phyloP scores from a whole-genome alignment of 2,888 invertebrate species.

The Pandemis cinnamomeana region DNA sequence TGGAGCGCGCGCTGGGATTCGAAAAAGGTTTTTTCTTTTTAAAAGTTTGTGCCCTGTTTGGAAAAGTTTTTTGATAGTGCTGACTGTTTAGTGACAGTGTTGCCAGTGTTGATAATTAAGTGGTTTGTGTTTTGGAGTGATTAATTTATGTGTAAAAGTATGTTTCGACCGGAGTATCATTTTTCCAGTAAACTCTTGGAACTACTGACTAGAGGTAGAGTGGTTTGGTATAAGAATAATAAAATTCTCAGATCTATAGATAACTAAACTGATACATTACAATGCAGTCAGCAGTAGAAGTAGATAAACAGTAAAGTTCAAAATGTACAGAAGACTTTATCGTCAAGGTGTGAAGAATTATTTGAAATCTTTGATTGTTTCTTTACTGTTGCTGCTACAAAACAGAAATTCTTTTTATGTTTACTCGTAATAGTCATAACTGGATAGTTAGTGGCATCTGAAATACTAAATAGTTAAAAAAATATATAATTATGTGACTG shows the following conservation, averaged over 20 bases:
- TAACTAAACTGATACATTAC: too few species aligned
- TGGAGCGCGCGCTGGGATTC: conserved; percentile 16
- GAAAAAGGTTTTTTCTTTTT: conserved; percentile 4
- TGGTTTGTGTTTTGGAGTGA: conserved; percentile 1
- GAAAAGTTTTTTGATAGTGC: neutral
- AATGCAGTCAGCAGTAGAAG: neutral
- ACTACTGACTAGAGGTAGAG: conserved; percentile 74
- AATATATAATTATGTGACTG: neutral
- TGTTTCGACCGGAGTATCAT: conserved; percentile 76
- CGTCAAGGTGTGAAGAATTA: too few species aligned
- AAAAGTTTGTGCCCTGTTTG: conserved; percentile 12
- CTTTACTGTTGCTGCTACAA: too few species aligned
- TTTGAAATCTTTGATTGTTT: too few species aligned
- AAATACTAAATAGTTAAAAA: too few species aligned
- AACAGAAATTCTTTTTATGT: too few species aligned
- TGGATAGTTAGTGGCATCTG: too few species aligned
- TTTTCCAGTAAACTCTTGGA: conserved; percentile 78
- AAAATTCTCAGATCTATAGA: neutral
- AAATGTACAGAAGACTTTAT: neutral
- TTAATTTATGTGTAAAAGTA: conserved; percentile 57
- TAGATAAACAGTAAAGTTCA: neutral
- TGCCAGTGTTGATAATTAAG: conserved; percentile 17
- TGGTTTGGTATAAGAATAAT: neutral
- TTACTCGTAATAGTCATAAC: too few species aligned
- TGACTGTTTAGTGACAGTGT: conserved; percentile 12